Percentiles rank a stretch among this genome's conserved stretches.
Conservation (phyloP, 2,888 invertebrate species). For the Keiferia lycopersicella region DNA sequence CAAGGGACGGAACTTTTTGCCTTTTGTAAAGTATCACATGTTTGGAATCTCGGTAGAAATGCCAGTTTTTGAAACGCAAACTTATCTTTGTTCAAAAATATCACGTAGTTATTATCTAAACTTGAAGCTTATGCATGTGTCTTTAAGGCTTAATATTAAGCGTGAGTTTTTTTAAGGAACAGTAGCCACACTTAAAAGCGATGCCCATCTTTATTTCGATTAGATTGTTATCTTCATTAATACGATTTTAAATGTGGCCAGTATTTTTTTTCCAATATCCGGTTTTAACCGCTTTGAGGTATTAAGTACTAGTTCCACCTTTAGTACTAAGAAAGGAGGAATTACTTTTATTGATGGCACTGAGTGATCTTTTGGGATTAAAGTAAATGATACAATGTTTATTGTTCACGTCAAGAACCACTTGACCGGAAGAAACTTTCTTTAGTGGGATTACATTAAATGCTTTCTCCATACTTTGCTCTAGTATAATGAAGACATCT, state of each 20-base stretch:
- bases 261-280: constrained; percentile 52
- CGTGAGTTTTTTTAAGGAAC: neutral
- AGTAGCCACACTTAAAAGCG: constrained; percentile 41
- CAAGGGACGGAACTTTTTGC: neutral
- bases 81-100: neutral
- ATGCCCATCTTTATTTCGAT: constrained; percentile 66
- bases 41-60: neutral
- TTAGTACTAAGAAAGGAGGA: constrained; percentile 27
- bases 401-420: constrained; percentile 51
- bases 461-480: constrained; percentile 7
- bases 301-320: neutral
- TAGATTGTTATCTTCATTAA: constrained; percentile 71
- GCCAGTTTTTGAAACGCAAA: neutral
- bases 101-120: neutral
- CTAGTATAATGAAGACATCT: constrained; percentile 23
- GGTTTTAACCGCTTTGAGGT: constrained; percentile 35
- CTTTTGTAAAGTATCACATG: neutral
- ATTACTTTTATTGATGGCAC: constrained; percentile 29
- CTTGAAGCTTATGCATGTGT: neutral
- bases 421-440: constrained; percentile 43
- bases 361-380: constrained; percentile 32
- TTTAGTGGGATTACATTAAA: constrained; percentile 30
- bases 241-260: constrained; percentile 55
- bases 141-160: neutral
- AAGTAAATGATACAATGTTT: constrained; percentile 53